Evolutionary conservation across 2,797 vertebrate species (phyloP), one percentile per base, ranked within the genome.

Genomic region (Spea hammondii): DNA sequence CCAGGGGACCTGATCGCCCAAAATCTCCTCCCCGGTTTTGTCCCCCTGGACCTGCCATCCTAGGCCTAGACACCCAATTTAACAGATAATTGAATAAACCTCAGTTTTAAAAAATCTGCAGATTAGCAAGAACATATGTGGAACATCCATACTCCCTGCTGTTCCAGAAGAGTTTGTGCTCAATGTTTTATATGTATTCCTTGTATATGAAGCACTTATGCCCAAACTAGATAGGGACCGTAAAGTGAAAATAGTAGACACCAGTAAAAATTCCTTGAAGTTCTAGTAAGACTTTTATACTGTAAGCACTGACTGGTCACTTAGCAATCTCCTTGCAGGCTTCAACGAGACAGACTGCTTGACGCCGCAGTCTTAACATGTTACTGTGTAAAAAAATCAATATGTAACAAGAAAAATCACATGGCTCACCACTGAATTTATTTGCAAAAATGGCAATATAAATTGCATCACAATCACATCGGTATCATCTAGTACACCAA

Each of bases 371-470:
- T 67, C 65, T 67, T 67, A 67, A 67, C 65, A 67, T 67, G 65
- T 67, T 67, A 67, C 65, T 67, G 65, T 67, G 47, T 67, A 67
- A 47, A 67, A 32, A 67, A 67, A 67, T 67, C 65, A 67, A 67
- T 67, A 67, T 13, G 10, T 49, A 45, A 59, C 11, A 59, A n/a
- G 5, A 59, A 57, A 62, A 14, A 14, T 62, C 8, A 62, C 14
- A 62, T 17, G 59, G 2, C 32, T 62, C 59, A 62, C 14, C 59
- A 17, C 13, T 17, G 59, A 62, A 12, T 62, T 14, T 6, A 14
- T 5, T 6, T 32, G 32, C 32, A 62, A 62, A 62, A 14, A 17
- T 62, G 17, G 59, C 5, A 32, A 62, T 6, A 62, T 14, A 6
- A 3, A 17, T 62, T 62, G 4, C 6, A 62, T 6, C 32, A 17